Base-by-base conservation (phyloP, 1,140 invertebrate genomes). In the Eubasilissa regina region DNA sequence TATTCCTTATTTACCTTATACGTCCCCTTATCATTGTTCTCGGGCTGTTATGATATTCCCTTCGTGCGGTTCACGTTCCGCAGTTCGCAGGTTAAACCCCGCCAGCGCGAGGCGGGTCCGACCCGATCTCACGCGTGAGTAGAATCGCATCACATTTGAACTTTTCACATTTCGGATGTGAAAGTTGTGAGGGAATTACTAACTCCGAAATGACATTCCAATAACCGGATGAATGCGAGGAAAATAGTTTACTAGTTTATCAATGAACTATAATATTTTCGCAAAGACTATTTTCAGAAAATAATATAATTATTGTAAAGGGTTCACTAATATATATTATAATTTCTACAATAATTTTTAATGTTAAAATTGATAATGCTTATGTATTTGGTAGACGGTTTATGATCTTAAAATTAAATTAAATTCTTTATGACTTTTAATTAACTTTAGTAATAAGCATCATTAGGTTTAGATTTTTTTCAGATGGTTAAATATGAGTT, bases 151-250 rank as follows among this genome's bases (percentile, higher is more conserved):
- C 44, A 44, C 43, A 17, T 68, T 44, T 68, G 64, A 68, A 68
- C 64, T 68, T 68, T 68, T 68, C 64, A 45, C 64, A 68, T 68
- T 68, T 68, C 64, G 64, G 64, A 45, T 68, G 64, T 47, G 64
- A 10, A 15, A 58, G 11, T 58, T 58, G 47, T 13, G 47, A 35
- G 21, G 21, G 58, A 62, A 62, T 62, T 62, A 62, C 21, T 21
- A 62, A 62, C 21, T 19, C 58, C 58, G 58, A 21, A 62, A 11
- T 35, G 58, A 62, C 58, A 35, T 62, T 21, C 58, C 58, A 62
- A 62, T 35, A 62, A 21, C 58, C 15, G 1, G 13, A 19, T 11
- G 15, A 62, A 55, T 55, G 19, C 17, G 21, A 21, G 3, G 7
- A 35, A 35, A 60, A 62, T 13, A 35, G 58, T 21, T 62, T 62